Percentiles rank a stretch among this genome's conserved stretches.
Evolutionary conservation across 37 sponge, comb jelly and placozoan species (phyloP).

Genomic region (Cliona cf. orientalis): DNA sequence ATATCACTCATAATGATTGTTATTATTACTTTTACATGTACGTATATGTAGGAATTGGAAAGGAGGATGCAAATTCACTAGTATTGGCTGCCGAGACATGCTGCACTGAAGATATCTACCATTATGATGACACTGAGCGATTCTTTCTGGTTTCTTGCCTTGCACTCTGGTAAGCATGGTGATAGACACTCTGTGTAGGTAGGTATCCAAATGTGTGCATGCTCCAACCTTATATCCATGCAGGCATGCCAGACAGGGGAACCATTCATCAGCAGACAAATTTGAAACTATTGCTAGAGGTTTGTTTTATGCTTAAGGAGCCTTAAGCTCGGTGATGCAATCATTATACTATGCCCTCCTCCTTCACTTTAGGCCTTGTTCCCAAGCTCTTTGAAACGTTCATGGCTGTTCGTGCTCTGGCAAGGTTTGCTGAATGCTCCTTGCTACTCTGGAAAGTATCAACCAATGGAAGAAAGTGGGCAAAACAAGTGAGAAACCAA

Average conservation of each 20-base stretch:
- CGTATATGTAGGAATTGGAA: slow-evolving; percentile 39
- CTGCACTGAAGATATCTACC: slow-evolving; percentile 68
- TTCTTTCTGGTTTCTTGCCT: slow-evolving; percentile 74
- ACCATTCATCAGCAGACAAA: slow-evolving; percentile 17
- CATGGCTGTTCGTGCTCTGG: slow-evolving; percentile 49
- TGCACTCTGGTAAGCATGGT: slow-evolving; percentile 59
- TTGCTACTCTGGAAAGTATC: slow-evolving; percentile 19
- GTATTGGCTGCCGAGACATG: slow-evolving; percentile 30
- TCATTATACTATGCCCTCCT: too few species aligned
- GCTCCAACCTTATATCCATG: not conserved
- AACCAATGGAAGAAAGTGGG: not conserved
- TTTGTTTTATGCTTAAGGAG: not conserved
- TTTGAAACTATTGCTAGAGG: slow-evolving; percentile 37
- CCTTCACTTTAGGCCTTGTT: slow-evolving; percentile 41
- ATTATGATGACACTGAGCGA: slow-evolving; percentile 73
- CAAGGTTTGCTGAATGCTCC: slow-evolving; percentile 56
- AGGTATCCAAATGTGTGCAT: not conserved
- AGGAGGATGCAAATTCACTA: slow-evolving; percentile 22
- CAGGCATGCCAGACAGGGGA: slow-evolving; percentile 59
- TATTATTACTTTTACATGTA: not conserved
- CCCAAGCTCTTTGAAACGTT: slow-evolving; percentile 57
- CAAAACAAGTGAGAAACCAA: slow-evolving; percentile 40
- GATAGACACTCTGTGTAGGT: not conserved
- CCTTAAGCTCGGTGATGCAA: not conserved
- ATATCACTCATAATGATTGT: not conserved